Conservation (phyloP, 2,888 invertebrate species). For the Schrankia costaestrigalis region DNA sequence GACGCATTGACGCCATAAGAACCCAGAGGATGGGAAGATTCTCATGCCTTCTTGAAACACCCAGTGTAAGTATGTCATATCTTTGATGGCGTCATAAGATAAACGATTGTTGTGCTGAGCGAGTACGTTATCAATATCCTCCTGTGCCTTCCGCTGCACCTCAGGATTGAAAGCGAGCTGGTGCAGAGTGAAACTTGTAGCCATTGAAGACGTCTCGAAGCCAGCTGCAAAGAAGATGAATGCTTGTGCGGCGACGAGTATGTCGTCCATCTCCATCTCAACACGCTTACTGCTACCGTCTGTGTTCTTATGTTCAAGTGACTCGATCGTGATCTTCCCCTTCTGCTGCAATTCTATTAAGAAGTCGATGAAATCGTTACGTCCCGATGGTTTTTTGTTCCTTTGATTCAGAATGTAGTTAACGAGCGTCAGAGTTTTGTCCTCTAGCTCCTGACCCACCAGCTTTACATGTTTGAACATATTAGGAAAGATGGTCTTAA, state of each 20-base stretch:
- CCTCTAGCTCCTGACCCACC: slow-evolving; percentile 44
- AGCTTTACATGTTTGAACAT: slow-evolving; percentile 40
- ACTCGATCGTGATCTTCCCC: slow-evolving; percentile 42
- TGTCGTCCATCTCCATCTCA: slow-evolving; percentile 43
- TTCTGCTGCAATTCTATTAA: slow-evolving; percentile 44
- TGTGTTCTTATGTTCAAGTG: slow-evolving; percentile 34
- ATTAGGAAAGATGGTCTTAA: slow-evolving; percentile 47
- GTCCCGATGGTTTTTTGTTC: slow-evolving; percentile 43
- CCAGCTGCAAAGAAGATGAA: slow-evolving; percentile 69
- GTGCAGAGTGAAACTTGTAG: slow-evolving; percentile 58
- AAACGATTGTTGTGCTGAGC: slow-evolving; percentile 40
- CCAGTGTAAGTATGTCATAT: slow-evolving; percentile 60
- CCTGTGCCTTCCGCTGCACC: slow-evolving; percentile 48
- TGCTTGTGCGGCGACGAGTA: slow-evolving; percentile 48
- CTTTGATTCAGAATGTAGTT: slow-evolving; percentile 39
- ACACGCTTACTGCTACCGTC: slow-evolving; percentile 40
- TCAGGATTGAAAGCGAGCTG: slow-evolving; percentile 53
- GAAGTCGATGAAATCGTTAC: slow-evolving; percentile 53
- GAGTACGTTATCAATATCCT: slow-evolving; percentile 49
- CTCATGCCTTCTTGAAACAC: slow-evolving; percentile 55
- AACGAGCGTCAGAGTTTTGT: slow-evolving; percentile 38
- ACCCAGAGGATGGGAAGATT: slow-evolving; percentile 48
- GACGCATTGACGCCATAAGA: slow-evolving; percentile 38
- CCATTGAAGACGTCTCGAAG: slow-evolving; percentile 71
- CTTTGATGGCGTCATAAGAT: slow-evolving; percentile 54